Conservation (phyloP, 1,140 invertebrate species). For the Lamellibrachia luymesi region DNA sequence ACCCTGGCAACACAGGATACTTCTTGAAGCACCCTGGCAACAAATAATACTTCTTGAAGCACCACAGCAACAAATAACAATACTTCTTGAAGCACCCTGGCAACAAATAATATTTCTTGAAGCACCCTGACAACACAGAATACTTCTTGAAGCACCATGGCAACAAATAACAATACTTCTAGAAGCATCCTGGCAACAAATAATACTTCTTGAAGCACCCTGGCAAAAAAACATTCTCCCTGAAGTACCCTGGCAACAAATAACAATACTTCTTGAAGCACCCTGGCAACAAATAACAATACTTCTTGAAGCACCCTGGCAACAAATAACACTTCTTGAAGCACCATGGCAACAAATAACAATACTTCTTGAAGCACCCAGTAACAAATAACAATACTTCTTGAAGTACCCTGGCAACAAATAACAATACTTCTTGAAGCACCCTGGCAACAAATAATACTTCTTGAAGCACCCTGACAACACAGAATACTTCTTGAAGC, state of each 20-base stretch:
- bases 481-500: not conserved
- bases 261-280: not conserved
- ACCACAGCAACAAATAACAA: no score
- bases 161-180: not conserved
- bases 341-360: not conserved
- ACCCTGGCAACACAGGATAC: no score
- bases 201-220: not conserved
- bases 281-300: not conserved
- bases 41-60: no score
- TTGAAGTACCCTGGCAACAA: not conserved
- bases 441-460: not conserved
- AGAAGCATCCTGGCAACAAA: not conserved
- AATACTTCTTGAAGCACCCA: not conserved
- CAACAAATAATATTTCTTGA: not conserved
- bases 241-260: not conserved
- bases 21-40: no score
- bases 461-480: not conserved
- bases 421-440: not conserved
- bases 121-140: not conserved
- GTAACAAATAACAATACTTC: no score
- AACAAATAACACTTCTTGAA: not conserved
- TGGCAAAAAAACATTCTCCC: not conserved
- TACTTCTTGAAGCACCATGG: not conserved
- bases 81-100: no score
- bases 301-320: not conserved